Evolutionary conservation across 2,797 vertebrate species (phyloP).

Genomic region (Liasis olivaceus): DNA sequence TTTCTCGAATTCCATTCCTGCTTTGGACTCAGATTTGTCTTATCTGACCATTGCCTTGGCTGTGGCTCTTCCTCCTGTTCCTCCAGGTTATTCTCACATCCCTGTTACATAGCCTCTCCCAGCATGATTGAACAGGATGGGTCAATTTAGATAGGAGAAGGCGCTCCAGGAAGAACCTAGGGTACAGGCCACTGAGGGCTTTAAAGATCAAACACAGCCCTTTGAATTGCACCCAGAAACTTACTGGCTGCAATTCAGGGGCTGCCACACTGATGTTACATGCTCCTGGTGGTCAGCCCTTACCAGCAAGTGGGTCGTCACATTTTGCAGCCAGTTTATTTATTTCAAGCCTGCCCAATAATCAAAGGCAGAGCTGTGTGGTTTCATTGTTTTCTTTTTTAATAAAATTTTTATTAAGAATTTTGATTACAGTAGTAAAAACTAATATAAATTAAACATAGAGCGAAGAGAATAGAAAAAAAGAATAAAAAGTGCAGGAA

Average conservation of each 20-base stretch:
- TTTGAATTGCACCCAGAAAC: neutral
- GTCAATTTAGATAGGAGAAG: neutral
- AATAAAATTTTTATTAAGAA: neutral
- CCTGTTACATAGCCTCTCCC: neutral
- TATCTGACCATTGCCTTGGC: neutral
- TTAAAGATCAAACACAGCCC: neutral
- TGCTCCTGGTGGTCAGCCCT: neutral
- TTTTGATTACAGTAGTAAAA: neutral
- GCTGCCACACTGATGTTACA: too few species aligned
- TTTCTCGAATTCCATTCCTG: neutral
- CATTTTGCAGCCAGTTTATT: too few species aligned
- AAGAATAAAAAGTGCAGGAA: neutral
- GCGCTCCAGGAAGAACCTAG: neutral
- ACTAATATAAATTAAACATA: neutral
- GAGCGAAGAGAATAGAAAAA: neutral
- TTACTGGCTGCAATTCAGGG: too few species aligned
- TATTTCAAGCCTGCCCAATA: too few species aligned
- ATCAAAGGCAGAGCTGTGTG: neutral
- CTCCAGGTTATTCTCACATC: neutral
- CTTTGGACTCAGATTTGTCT: neutral
- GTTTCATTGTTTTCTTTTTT: neutral
- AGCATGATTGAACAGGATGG: neutral
- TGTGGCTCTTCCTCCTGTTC: neutral
- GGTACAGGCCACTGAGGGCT: neutral
- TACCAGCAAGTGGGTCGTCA: neutral